phyloP scores from a whole-genome alignment of 2,797 vertebrate species.

The Taenioides sp. region DNA sequence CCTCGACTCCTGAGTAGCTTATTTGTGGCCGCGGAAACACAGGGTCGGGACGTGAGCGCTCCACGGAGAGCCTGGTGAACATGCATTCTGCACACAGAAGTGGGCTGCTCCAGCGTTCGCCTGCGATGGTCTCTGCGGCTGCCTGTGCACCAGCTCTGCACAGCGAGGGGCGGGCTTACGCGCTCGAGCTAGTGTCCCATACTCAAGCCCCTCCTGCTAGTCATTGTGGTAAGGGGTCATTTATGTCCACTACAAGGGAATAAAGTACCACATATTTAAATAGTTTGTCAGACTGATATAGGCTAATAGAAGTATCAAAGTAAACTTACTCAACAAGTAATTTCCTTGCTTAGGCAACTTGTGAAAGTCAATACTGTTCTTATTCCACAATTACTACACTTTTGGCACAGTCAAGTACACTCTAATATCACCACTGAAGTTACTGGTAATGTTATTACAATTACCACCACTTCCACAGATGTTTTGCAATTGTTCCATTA shows the following conservation, averaged over 20 bases:
- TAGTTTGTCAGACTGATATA: neutral
- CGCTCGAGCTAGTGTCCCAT: slow-evolving; percentile 61
- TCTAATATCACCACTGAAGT: neutral
- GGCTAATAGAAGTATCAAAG: neutral
- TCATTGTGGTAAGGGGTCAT: slow-evolving; percentile 32
- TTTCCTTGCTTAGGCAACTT: neutral
- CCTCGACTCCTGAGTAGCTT: slow-evolving; percentile 65
- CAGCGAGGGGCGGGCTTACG: slow-evolving; percentile 71
- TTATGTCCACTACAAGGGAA: slow-evolving; percentile 14
- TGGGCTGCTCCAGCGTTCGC: slow-evolving; percentile 64
- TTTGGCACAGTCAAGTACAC: neutral
- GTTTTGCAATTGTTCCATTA: neutral
- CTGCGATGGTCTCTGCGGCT: slow-evolving; percentile 57
- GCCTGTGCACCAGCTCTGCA: slow-evolving; percentile 61
- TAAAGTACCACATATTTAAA: neutral
- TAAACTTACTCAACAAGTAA: neutral
- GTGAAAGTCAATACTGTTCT: neutral
- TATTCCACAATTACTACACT: neutral
- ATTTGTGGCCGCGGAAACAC: slow-evolving; percentile 66
- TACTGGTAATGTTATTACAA: too few species aligned
- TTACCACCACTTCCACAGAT: neutral
- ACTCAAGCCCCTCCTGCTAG: slow-evolving; percentile 60
- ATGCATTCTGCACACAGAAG: slow-evolving; percentile 77
- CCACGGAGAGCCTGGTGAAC: slow-evolving; percentile 73
- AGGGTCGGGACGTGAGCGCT: slow-evolving; percentile 73